These are phyloP conservation scores for Meloidogyne floridensis DNA, from an alignment of 1,140 invertebrate species.

Conservation along the genomic window DNA sequence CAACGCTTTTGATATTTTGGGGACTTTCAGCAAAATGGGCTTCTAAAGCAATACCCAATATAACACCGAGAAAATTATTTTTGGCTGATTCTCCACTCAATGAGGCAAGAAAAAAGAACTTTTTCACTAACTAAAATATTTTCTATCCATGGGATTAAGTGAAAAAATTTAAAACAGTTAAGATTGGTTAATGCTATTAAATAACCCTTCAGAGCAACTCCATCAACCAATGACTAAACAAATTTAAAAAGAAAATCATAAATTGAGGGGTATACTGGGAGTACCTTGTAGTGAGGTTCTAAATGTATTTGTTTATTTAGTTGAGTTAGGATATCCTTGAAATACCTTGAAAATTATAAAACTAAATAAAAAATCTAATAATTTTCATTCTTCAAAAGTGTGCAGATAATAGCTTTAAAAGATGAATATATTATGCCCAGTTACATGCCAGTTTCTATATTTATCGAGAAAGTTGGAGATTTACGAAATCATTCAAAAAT, in stretches of 20 bases:
- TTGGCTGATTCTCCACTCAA: slow-evolving; percentile 46
- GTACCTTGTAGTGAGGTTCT: too few relatives aligned
- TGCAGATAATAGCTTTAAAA: slow-evolving; percentile 54
- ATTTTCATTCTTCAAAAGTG: background rate
- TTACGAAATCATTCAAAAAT: slow-evolving; percentile 37
- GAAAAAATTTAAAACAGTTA: too few relatives aligned
- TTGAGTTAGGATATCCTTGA: too few relatives aligned
- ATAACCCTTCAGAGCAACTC: too few relatives aligned
- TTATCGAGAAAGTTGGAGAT: slow-evolving; percentile 53
- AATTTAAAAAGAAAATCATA: too few relatives aligned
- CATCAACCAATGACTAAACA: too few relatives aligned
- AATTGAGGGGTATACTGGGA: too few relatives aligned
- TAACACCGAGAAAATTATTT: slow-evolving; percentile 51
- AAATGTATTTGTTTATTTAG: too few relatives aligned
- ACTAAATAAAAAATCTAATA: background rate
- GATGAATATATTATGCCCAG: slow-evolving; percentile 54
- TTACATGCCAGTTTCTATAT: slow-evolving; percentile 53
- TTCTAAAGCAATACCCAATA: slow-evolving; percentile 30
- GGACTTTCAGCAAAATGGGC: slow-evolving; percentile 29
- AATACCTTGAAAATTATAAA: background rate
- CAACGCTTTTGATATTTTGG: slow-evolving; percentile 46
- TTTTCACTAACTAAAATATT: too few relatives aligned
- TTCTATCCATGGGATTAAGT: too few relatives aligned
- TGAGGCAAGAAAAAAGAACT: slow-evolving; percentile 32
- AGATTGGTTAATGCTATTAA: too few relatives aligned